Conservation (phyloP, 2,113 vertebrate genomes). For the Haliaeetus leucogaster region DNA sequence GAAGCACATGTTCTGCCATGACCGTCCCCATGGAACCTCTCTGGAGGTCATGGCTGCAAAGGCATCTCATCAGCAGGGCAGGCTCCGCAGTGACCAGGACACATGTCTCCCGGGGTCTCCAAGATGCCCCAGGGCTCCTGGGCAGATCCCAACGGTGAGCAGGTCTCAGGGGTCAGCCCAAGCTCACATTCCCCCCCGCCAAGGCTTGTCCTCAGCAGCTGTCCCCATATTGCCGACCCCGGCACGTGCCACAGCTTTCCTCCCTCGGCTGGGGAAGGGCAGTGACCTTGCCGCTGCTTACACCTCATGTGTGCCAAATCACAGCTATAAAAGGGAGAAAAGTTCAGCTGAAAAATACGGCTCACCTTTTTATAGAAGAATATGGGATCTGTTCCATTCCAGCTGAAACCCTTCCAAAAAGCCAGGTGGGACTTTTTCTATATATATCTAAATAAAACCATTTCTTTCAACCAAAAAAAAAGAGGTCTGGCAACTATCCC, state of each 20-base stretch:
- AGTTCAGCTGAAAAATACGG: background rate
- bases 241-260: fast-evolving
- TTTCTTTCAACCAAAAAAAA: background rate
- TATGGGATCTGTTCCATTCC: background rate
- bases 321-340: background rate
- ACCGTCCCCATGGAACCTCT: background rate
- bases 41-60: fast-evolving
- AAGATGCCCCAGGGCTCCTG: background rate
- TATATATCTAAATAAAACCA: background rate
- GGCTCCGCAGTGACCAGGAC: background rate
- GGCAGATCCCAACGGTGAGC: fast-evolving
- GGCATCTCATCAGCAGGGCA: background rate
- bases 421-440: conserved; percentile 6
- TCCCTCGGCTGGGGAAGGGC: background rate
- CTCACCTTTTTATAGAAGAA: conserved; percentile 16
- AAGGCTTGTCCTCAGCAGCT: background rate
- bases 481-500: background rate
- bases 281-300: background rate
- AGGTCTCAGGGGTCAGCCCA: background rate
- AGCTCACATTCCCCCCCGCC: fast-evolving
- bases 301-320: background rate
- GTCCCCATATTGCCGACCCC: fast-evolving
- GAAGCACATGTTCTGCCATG: fast-evolving
- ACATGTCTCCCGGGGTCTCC: fast-evolving
- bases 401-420: conserved; percentile 42